Evolutionary conservation across 2,888 invertebrate species (phyloP).

Genomic region (Margaritifera margaritifera): DNA sequence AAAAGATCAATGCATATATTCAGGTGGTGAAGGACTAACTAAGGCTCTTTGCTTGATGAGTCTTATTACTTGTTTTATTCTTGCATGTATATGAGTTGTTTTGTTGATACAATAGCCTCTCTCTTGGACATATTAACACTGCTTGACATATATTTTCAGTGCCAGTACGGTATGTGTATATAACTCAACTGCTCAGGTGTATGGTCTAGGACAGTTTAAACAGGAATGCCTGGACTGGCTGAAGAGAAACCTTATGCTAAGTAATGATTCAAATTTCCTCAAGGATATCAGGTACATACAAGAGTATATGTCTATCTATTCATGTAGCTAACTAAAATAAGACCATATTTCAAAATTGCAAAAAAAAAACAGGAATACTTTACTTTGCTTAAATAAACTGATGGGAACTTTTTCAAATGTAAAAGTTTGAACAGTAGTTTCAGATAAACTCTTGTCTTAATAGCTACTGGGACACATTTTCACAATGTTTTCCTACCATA

Average conservation of each 20-base stretch:
- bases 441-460: not conserved
- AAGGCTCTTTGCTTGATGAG: not conserved
- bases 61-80: not conserved
- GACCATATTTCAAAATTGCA: too few relatives aligned
- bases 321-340: too few relatives aligned
- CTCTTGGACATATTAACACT: not conserved
- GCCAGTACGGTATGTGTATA: constrained; percentile 80
- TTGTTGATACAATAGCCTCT: not conserved
- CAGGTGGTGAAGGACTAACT: too few relatives aligned
- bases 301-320: not conserved
- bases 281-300: constrained; percentile 75
- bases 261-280: constrained; percentile 77
- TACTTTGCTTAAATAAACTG: not conserved
- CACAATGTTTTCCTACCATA: too few relatives aligned
- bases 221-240: constrained; percentile 80
- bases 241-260: constrained; percentile 80
- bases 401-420: not conserved
- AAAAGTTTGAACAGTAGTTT: not conserved
- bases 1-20: too few relatives aligned
- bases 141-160: constrained; percentile 45
- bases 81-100: not conserved
- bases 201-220: constrained; percentile 79
- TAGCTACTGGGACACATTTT: not conserved
- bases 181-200: constrained; percentile 81
- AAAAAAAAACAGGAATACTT: too few relatives aligned